Evolutionary conservation across 2,113 vertebrate genomes (phyloP), one percentile per base, ranked within the genome.

Genomic region (Hemicordylus capensis): DNA sequence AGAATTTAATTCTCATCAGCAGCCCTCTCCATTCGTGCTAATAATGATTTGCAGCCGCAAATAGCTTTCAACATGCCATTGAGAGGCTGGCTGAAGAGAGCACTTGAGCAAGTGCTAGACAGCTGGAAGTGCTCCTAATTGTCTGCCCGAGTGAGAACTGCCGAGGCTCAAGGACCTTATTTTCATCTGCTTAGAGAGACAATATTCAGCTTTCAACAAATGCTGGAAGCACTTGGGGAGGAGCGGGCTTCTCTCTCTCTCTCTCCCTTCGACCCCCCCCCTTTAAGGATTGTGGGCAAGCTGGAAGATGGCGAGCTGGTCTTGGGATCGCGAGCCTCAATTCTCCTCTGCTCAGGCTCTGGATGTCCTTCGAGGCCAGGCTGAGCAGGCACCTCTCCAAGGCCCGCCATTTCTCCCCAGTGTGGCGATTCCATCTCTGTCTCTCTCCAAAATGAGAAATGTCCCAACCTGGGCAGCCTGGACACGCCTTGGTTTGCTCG

Each of bases 81-180:
- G 98, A 98, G 97, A 92, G 96, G 94, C 96, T 87, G 95, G 93
- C 93, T 96, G 96, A 95, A 96, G 98, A 97, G 97, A 92, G 96
- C 96, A 96, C 97, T 98, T 98, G 97, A 98, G 96, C 93, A 92
- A 95, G 97, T 97, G 96, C 97, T 95, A 98, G 97, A 98, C 96
- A 96, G 97, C 97, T 96, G 97, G 94, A 96, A 99, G 98, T 98
- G 94, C 97, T 97, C 98, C 86, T 98, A 97, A 98, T 98, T 98
- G 97, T 98, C 96, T 95, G 94, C 97, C 96, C 91, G 96, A 96
- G 97, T 96, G 96, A 97, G 97, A 97, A 96, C 97, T 95, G 94
- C 92, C 48, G 34, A 76, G 91, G 95, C 97, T 98, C 96, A 96
- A 98, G 97, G 96, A 96, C 96, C 97, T 96, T 96, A 97, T 97